Evolutionary conservation across 2,888 invertebrate genomes (phyloP).

Genomic region (Microdon myrmicae): DNA sequence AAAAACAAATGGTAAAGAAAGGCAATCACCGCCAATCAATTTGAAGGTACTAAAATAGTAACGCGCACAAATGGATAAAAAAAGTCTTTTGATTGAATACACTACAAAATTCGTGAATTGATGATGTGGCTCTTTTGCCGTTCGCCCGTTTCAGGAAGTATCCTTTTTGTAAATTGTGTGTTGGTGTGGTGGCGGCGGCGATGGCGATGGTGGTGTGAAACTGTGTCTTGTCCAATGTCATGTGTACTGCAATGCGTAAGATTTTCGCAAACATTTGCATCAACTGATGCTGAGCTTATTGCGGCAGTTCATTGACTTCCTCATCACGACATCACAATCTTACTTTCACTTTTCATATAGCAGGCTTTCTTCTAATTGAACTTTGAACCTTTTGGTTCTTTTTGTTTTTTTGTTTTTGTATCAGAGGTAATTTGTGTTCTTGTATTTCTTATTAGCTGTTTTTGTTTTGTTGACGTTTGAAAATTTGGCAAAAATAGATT

Average conservation of each 20-base stretch:
- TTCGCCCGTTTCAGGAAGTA: too few relatives aligned
- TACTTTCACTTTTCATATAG: constrained; percentile 36
- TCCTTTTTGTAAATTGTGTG: too few relatives aligned
- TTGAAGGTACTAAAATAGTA: background rate
- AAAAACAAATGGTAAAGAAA: background rate
- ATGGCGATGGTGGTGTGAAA: constrained; percentile 1
- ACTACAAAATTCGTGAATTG: background rate
- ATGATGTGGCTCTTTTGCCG: constrained; percentile 1
- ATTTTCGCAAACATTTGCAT: constrained; percentile 25
- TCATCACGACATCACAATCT: too few relatives aligned
- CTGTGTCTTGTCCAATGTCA: constrained; percentile 27
- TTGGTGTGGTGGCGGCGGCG: background rate
- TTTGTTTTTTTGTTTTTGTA: background rate
- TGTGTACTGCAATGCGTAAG: constrained; percentile 14
- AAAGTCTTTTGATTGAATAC: background rate
- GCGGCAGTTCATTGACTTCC: constrained; percentile 6
- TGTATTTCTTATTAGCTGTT: background rate
- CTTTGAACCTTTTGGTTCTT: background rate
- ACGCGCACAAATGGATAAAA: too few relatives aligned
- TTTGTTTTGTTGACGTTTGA: background rate
- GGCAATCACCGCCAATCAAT: background rate
- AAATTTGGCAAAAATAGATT: constrained; percentile 1
- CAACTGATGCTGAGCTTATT: constrained; percentile 32
- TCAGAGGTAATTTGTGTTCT: background rate
- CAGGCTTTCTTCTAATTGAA: too few relatives aligned